Base-by-base conservation (phyloP, 2,888 invertebrate species). In the Sericinus montela region DNA sequence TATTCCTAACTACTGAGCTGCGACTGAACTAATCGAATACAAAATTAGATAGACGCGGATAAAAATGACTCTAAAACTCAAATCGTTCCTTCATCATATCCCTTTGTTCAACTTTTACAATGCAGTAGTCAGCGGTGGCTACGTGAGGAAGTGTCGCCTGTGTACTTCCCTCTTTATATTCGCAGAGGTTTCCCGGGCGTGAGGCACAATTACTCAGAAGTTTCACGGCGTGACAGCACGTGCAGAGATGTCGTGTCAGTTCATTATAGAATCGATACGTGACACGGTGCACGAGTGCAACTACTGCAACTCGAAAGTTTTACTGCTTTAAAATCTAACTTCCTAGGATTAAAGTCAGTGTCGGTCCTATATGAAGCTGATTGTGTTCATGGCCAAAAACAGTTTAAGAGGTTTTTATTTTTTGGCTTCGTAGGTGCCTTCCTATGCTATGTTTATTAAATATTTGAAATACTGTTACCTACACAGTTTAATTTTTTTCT, bases 241-340 rank as follows among this genome's bases (percentile, higher is more conserved):
- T 46, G 52, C 35, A 35, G 52, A 47, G 50, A 48, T 70, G 66
- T 32, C 32, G 32, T 70, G 65, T 57, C 67, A 61, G 58, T 65
- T 77, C 75, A 72, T 78, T 75, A 75, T 69, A 51, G 57, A 48
- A 39, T 36, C 36, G 46, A 46, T 60, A 75, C 75, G 73, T 75
- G 75, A 68, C 57, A 52, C 48, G 67, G 65, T 64, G 64, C 53
- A 49, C 53, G 52, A 55, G 58, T 55, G 55, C 51, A 25, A 51
- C 50, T 49, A 52, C 60, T 54, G 55, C 35, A 35, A 36, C 35
- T 32, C 7, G 32, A 11, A 11, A 32, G 32, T 10, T 32, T 44
- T 4, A 25, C 43, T 15, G n/a, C 32, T 7, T n/a, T 13, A 34
- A 8, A 10, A 13, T 5, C 10, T 29, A 40, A 40, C 28, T 28